Base-by-base conservation (phyloP, 2,113 vertebrate species). In the Equus quagga region DNA sequence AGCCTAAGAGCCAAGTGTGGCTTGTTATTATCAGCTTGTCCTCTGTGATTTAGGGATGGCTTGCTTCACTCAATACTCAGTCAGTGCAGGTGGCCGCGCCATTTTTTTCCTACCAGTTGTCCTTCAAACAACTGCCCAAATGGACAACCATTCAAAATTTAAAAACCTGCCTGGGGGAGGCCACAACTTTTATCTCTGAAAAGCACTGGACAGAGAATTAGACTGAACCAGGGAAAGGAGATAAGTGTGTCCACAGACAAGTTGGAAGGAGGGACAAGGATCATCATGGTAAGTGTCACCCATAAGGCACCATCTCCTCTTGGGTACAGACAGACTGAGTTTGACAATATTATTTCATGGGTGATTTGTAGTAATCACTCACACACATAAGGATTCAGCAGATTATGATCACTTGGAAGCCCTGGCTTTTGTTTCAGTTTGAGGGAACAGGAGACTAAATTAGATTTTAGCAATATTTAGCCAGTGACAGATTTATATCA, bases 401-500 rank as follows among this genome's bases (percentile, higher is more conserved):
- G 44, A 36, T n/a, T 31, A n/a, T 8, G 28, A 62, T 87, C 64
- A n/a, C 28, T 46, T 65, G 54, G 78, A 87, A 94, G 24, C 33
- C 19, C 49, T 78, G 26, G 1, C 23, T 62, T 89, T 79, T 44
- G 96, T 90, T n/a, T 12, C 51, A 46, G 1, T 83, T 93, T 82
- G 73, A 96, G 44, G 21, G n/a, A 70, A 88, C 17, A 94, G 8
- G 21, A 64, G 2, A 3, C 41, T 67, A 93, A 94, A 81, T 86
- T 88, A 87, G 8, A 94, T 89, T 81, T 97, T 36, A 76, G 60
- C 26, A 91, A 41, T 80, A 76, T 75, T 49, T 83, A 28, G 54
- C 24, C 49, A 78, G 17, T 44, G 49, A 23, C 28, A 3, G 62
- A n/a, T 36, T 44, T 46, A 44, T 78, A 65, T 54, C 36, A 92